Base-by-base conservation (phyloP, 2,113 vertebrate genomes). In the Stercorarius parasiticus region DNA sequence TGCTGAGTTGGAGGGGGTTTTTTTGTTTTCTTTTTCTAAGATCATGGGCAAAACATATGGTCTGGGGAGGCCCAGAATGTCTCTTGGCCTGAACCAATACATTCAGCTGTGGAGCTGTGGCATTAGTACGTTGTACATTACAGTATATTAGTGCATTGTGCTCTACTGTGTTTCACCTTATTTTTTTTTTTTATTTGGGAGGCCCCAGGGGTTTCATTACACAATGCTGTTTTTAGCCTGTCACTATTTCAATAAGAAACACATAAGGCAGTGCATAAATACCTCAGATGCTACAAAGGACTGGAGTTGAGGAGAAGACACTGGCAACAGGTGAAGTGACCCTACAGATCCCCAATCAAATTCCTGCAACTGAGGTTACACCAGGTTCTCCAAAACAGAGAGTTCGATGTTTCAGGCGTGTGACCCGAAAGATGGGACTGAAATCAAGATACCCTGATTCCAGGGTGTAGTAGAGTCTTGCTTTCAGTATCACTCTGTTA, bases 1-100 rank as follows among this genome's bases (percentile, higher is more conserved):
- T 42, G 14, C 3, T 61, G 20, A 7, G 1, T 17, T 26, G 5
- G 19, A 43, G 3, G 13, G 11, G 1, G 3, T 9, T 47, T 10
- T 91, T 29, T 49, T 9, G 3, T 2, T 21, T 50, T 42, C 2
- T 82, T 80, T 66, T 86, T 49, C 42, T 66, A 42, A 27, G 6
- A 30, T 59, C 13, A 50, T 11, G 27, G 26, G 8, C 21, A 5
- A 66, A 89, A 72, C 86, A 56, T 25, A 2, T 64, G 5, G 2
- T 30, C n/a, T 70, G 10, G 10, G 38, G 8, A 79, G 5, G 5
- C 29, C 11, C 26, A 87, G n/a, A 82, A 90, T 36, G 40, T 55
- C 10, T 77, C 20, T 73, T 49, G 22, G 6, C 47, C 38, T 82
- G 27, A 66, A 55, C 25, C 8, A 14, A 13, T 13, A 11, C 3